phyloP scores from a whole-genome alignment of 2,113 vertebrate species.

The Chloropsis hardwickii region DNA sequence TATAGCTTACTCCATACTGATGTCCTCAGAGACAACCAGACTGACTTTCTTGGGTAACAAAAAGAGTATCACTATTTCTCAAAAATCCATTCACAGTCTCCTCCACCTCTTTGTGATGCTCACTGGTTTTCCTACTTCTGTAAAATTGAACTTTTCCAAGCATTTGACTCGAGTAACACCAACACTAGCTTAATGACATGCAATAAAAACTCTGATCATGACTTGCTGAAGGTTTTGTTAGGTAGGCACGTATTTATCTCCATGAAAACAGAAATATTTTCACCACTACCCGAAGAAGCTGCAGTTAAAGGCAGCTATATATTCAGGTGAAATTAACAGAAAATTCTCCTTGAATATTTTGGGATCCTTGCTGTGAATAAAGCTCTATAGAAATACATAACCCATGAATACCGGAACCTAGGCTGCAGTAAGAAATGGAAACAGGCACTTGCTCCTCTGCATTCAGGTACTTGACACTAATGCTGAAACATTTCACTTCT shows the following conservation, averaged over 20 bases:
- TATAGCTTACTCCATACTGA: background rate
- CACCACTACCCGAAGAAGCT: background rate
- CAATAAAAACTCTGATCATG: background rate
- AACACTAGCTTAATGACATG: background rate
- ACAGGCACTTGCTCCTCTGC: background rate
- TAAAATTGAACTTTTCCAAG: background rate
- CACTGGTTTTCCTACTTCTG: background rate
- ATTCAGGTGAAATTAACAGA: background rate
- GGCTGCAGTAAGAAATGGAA: background rate
- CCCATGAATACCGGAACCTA: background rate
- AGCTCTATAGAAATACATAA: background rate
- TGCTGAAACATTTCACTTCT: no score
- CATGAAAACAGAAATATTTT: constrained; percentile 2
- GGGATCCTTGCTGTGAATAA: background rate
- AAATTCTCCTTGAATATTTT: background rate
- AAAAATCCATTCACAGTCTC: background rate
- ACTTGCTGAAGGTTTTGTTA: background rate
- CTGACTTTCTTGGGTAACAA: background rate
- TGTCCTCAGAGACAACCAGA: background rate
- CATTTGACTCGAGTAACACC: background rate
- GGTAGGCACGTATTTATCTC: background rate
- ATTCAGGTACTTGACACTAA: no score
- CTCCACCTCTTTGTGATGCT: background rate
- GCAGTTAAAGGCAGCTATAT: background rate
- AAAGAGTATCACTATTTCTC: background rate